Percentiles rank a stretch among this genome's conserved stretches.
These are phyloP conservation scores for Serinus canaria DNA, from an alignment of 2,113 vertebrate genomes.

Conservation along the genomic window DNA sequence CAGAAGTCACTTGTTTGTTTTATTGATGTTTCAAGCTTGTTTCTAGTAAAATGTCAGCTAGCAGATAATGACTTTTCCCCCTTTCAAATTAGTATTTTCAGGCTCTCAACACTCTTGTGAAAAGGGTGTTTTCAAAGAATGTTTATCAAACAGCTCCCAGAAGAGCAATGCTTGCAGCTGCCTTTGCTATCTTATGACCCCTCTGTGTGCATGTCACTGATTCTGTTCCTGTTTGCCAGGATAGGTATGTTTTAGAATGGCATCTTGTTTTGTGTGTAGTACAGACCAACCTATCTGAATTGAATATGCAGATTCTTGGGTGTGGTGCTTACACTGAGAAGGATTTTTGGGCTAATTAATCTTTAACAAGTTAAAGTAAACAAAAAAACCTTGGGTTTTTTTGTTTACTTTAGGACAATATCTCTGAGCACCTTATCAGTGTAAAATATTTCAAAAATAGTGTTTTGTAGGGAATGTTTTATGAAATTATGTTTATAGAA, in stretches of 20 bases:
- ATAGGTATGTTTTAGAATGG: neutral
- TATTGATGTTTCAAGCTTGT: neutral
- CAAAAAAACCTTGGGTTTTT: neutral
- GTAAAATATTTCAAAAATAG: neutral
- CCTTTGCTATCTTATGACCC: neutral
- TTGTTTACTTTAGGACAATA: neutral
- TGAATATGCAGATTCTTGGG: neutral
- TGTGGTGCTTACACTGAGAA: neutral
- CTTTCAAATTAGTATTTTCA: neutral
- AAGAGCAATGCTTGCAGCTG: neutral
- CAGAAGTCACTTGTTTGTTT: neutral
- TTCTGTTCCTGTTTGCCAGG: neutral
- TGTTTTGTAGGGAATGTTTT: neutral
- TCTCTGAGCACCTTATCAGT: neutral
- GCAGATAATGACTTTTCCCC: neutral
- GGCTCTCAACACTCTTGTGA: neutral
- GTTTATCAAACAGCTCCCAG: constrained; percentile 7
- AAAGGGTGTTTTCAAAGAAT: neutral
- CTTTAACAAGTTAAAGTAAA: neutral
- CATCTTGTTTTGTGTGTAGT: neutral
- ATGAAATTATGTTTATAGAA: neutral
- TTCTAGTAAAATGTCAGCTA: neutral
- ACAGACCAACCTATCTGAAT: neutral
- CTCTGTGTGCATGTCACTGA: neutral
- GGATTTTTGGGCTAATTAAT: neutral